Conservation (phyloP, 2,797 vertebrate genomes). For the Microchirus variegatus region DNA sequence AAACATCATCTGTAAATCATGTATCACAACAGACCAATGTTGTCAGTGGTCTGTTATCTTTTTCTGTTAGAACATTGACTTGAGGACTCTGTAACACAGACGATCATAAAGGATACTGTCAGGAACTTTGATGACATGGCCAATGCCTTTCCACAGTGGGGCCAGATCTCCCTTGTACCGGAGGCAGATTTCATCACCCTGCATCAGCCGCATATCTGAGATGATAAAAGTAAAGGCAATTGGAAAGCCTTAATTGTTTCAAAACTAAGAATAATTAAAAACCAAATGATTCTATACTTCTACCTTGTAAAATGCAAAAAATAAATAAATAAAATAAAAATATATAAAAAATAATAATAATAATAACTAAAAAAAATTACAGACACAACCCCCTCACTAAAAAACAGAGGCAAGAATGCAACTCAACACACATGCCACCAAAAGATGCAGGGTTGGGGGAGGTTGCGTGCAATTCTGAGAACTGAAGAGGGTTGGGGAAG, state of each 20-base stretch:
- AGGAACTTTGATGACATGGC: conserved; percentile 98
- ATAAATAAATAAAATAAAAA: no score
- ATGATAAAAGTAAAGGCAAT: conserved; percentile 17
- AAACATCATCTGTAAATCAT: background rate
- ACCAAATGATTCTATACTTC: conserved; percentile 34
- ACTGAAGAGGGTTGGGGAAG: conserved; percentile 52
- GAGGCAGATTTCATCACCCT: conserved; percentile 97
- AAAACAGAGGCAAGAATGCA: conserved; percentile 28
- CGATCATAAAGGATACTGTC: conserved; percentile 92
- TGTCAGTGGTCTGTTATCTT: background rate
- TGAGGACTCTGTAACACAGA: background rate
- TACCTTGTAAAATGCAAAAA: conserved; percentile 21
- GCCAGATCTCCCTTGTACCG: conserved; percentile 97
- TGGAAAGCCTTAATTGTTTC: background rate
- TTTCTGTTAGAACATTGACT: background rate
- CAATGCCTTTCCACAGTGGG: conserved; percentile 96
- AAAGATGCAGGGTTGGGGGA: conserved; percentile 66
- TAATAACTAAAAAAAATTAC: no score
- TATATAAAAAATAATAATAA: no score
- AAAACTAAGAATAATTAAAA: conserved; percentile 8
- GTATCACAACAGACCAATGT: background rate
- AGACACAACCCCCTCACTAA: no score
- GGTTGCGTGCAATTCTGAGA: conserved; percentile 60
- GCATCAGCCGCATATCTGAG: conserved; percentile 98
- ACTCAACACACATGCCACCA: conserved; percentile 54